phyloP scores from a whole-genome alignment of 64 coral and sea anemone genomes.

The Pocillopora damicornis region DNA sequence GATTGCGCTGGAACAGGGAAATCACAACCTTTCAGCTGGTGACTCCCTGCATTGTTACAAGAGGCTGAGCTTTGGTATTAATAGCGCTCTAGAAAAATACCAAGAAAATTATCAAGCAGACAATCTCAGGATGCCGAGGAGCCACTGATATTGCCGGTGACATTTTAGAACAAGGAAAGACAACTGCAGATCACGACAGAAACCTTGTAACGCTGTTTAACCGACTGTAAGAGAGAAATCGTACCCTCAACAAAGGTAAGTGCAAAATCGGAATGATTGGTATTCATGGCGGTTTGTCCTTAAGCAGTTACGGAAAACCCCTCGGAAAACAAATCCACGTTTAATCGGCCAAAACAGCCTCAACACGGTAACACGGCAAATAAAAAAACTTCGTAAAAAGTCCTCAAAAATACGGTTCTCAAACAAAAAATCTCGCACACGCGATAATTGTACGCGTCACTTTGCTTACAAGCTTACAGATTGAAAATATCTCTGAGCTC shows the following conservation, averaged over 20 bases:
- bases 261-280: slow-evolving; percentile 31
- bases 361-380: too few species aligned
- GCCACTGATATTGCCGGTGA: slow-evolving; percentile 44
- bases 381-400: too few species aligned
- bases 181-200: slow-evolving; percentile 25
- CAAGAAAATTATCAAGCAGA: slow-evolving; percentile 17
- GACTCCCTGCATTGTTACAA: slow-evolving; percentile 39
- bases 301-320: too few species aligned
- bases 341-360: too few species aligned
- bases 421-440: too few species aligned
- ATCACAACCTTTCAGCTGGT: slow-evolving; percentile 51
- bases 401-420: too few species aligned
- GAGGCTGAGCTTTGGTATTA: slow-evolving; percentile 42
- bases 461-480: too few species aligned
- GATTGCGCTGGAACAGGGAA: slow-evolving; percentile 20
- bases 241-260: slow-evolving; percentile 40
- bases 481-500: too few species aligned
- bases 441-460: too few species aligned
- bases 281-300: slow-evolving; percentile 9
- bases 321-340: too few species aligned
- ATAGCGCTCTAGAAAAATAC: slow-evolving; percentile 32
- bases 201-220: slow-evolving; percentile 7
- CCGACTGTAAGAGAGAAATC: slow-evolving; percentile 31
- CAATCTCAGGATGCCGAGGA: background rate
- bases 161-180: slow-evolving; percentile 28